phyloP scores from a whole-genome alignment of 1,140 invertebrate species.

The Drosophila melanogaster region DNA sequence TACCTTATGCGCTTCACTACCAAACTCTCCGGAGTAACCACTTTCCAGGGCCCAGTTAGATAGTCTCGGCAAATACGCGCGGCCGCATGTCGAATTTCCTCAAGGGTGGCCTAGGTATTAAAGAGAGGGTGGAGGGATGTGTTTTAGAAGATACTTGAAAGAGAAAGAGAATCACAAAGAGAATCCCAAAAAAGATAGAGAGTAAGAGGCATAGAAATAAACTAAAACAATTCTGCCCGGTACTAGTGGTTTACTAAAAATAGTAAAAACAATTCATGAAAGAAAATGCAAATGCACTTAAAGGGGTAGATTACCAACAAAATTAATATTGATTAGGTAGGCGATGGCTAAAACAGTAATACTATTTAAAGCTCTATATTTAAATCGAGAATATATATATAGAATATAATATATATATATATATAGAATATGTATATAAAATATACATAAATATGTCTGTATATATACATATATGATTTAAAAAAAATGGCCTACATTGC shows the following conservation, averaged over 20 bases:
- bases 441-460: no score
- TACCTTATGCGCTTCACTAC: constrained; percentile 93
- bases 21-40: constrained; percentile 90
- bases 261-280: constrained; percentile 22
- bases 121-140: constrained; percentile 7
- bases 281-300: constrained; percentile 51
- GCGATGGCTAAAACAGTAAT: background rate
- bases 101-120: constrained; percentile 72
- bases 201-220: constrained; percentile 41
- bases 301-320: constrained; percentile 3
- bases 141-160: background rate
- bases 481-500: constrained; percentile 54
- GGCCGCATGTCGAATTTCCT: constrained; percentile 92
- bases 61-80: constrained; percentile 94
- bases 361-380: background rate
- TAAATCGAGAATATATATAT: background rate
- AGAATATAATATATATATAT: no score
- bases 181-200: constrained; percentile 3
- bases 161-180: background rate
- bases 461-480: no score
- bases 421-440: no score
- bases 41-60: constrained; percentile 94
- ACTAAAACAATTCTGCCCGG: constrained; percentile 53
- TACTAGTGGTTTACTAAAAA: constrained; percentile 22
- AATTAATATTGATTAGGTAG: constrained; percentile 37